A percentile compares a stretch with the other conserved stretches of the same genome.
Evolutionary conservation across 1,140 invertebrate species (phyloP).

Genomic region (Microplitis demolitor): DNA sequence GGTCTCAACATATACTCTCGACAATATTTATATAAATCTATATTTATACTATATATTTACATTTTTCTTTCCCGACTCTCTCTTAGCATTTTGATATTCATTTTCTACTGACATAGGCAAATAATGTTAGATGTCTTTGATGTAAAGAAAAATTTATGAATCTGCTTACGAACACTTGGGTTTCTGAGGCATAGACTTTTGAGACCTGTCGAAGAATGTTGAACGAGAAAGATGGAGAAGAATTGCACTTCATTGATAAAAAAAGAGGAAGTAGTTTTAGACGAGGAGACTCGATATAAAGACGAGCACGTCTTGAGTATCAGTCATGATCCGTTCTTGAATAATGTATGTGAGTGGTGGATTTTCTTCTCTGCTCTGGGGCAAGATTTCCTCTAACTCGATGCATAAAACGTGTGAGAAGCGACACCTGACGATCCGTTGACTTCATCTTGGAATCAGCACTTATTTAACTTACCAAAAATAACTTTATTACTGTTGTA

Average conservation of each 20-base stretch:
- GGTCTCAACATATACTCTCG: neutral
- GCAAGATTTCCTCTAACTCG: neutral
- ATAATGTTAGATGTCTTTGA: constrained; percentile 5
- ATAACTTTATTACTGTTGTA: neutral
- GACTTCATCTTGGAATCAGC: constrained; percentile 22
- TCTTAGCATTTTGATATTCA: neutral
- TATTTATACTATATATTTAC: neutral
- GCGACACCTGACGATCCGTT: constrained; percentile 37
- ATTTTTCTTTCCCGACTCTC: neutral
- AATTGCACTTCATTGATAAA: neutral
- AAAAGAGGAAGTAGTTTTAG: neutral
- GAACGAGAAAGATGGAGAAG: neutral
- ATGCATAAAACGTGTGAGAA: constrained; percentile 12
- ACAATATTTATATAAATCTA: neutral
- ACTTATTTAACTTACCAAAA: constrained; percentile 34
- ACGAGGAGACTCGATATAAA: constrained; percentile 12
- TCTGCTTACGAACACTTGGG: neutral
- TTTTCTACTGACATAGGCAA: neutral
- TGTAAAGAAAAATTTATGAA: constrained; percentile 6
- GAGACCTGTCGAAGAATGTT: neutral
- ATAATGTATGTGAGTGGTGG: constrained; percentile 50
- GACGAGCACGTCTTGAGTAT: constrained; percentile 48
- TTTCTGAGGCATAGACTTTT: constrained; percentile 3
- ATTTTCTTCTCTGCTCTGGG: constrained; percentile 20
- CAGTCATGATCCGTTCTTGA: constrained; percentile 53